Conservation (phyloP, 2,797 vertebrate genomes). For the Acipenser oxyrinchus region DNA sequence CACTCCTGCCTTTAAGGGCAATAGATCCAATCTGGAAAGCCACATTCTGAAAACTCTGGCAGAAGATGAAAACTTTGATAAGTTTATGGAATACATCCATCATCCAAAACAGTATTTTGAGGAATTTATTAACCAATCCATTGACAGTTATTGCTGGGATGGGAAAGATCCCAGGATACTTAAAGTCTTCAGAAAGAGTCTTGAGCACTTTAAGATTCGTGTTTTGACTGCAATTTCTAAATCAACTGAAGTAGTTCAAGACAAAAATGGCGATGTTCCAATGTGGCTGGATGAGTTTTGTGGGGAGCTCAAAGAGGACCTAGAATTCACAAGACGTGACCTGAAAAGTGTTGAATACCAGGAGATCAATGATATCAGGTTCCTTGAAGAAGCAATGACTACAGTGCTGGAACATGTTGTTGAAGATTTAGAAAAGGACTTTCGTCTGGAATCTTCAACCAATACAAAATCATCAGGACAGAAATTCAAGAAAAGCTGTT, state of each 20-base stretch:
- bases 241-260: neutral
- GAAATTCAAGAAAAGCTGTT: slow-evolving; percentile 28
- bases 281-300: slow-evolving; percentile 6
- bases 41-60: slow-evolving; percentile 40
- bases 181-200: neutral
- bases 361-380: slow-evolving; percentile 17
- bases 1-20: slow-evolving; percentile 28
- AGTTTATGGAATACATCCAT: slow-evolving; percentile 29
- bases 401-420: slow-evolving; percentile 4
- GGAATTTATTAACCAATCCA: slow-evolving; percentile 5
- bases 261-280: neutral
- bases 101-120: slow-evolving; percentile 1
- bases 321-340: slow-evolving; percentile 2
- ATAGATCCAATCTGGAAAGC: slow-evolving; percentile 35
- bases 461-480: neutral
- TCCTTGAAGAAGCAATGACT: slow-evolving; percentile 18
- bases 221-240: neutral
- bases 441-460: neutral
- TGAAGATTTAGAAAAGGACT: slow-evolving; percentile 1
- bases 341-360: slow-evolving; percentile 21
- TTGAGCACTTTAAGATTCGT: neutral
- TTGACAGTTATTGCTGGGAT: slow-evolving; percentile 11
- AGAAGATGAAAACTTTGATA: slow-evolving; percentile 37
- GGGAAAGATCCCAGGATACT: neutral
- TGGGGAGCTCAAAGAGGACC: neutral